Evolutionary conservation across 1,140 invertebrate species (phyloP).

Genomic region (Drosophila obscura): DNA sequence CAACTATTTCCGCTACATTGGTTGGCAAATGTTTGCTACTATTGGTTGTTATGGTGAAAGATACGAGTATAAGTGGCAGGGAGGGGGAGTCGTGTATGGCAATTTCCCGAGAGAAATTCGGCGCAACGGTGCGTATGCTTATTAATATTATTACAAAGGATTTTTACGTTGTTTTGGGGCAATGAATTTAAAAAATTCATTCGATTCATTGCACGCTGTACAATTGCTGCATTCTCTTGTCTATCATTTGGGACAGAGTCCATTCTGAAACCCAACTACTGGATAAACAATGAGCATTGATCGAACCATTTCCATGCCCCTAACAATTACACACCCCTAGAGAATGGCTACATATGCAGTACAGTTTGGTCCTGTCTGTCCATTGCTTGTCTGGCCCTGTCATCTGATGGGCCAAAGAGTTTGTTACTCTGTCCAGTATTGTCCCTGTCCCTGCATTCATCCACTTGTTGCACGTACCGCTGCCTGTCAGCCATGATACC

Average conservation of each 20-base stretch:
- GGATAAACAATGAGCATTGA: conserved; percentile 27
- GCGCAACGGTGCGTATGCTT: conserved; percentile 57
- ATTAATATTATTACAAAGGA: conserved; percentile 48
- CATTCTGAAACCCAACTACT: conserved; percentile 7
- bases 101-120: conserved; percentile 35
- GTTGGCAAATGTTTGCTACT: conserved; percentile 40
- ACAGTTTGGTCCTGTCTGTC: not conserved
- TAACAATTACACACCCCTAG: conserved; percentile 14
- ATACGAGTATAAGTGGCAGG: not conserved
- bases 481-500: no score
- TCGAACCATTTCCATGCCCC: conserved; percentile 16
- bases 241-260: not conserved
- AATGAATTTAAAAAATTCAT: conserved; percentile 25
- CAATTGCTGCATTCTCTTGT: conserved; percentile 20
- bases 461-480: no score
- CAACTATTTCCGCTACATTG: conserved; percentile 58
- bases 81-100: not conserved
- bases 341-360: conserved; percentile 12
- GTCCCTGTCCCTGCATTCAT: no score
- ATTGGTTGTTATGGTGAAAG: conserved; percentile 20
- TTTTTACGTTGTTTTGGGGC: conserved; percentile 3
- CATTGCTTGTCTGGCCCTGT: conserved; percentile 5
- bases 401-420: conserved; percentile 11
- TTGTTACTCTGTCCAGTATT: conserved; percentile 15
- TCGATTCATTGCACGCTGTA: conserved; percentile 25